Base-by-base conservation (phyloP, 1,140 invertebrate species). In the Xylocopa sonorina region DNA sequence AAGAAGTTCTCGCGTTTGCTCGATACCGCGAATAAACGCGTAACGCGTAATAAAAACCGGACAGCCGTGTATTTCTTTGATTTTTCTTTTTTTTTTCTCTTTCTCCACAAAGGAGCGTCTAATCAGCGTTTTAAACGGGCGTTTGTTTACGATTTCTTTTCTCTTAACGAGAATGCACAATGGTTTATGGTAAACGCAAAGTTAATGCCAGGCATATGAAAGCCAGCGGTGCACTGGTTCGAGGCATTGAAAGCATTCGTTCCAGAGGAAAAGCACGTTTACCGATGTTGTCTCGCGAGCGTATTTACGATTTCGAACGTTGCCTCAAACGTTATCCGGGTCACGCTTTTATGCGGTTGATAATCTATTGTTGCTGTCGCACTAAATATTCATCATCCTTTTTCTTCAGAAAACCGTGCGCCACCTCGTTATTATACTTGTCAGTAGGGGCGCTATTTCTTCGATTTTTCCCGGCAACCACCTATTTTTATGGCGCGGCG, bases 361-460 rank as follows among this genome's bases (percentile, higher is more conserved):
- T 78, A 71, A 78, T 71, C 66, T 71, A 71, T 71, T 43, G 55
- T 77, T 60, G 55, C 57, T 50, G 38, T 71, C 75, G 46, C 43
- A 43, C 75, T 71, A 71, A 71, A 78, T 71, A 60, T 78, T 78
- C 75, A 71, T 71, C 66, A 51, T 78, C 34, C 32, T 29, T 71
- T 71, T 78, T 60, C 74, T 68, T 48, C 6, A 43, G 29, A 27
- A 10, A 76, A 43, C 29, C 27, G 14, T 38, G 29, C n/a, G 14
- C 2, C 16, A 16, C 27, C 1, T 34, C 10, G 48, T 18, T 34
- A 24, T 38, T 64, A 64, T 27, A 10, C 16, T 16, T 27, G 43
- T 50, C 34, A 34, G 38, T 27, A 9, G 7, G 14, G 3, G 0
- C 38, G 21, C 7, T 62, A 29, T 60, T 71, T 48, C 41, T 46